A percentile compares a stretch with the other conserved stretches of the same genome.
These are phyloP conservation scores for Nothura maculosa DNA, from an alignment of 2,797 vertebrate species.

Conservation along the genomic window DNA sequence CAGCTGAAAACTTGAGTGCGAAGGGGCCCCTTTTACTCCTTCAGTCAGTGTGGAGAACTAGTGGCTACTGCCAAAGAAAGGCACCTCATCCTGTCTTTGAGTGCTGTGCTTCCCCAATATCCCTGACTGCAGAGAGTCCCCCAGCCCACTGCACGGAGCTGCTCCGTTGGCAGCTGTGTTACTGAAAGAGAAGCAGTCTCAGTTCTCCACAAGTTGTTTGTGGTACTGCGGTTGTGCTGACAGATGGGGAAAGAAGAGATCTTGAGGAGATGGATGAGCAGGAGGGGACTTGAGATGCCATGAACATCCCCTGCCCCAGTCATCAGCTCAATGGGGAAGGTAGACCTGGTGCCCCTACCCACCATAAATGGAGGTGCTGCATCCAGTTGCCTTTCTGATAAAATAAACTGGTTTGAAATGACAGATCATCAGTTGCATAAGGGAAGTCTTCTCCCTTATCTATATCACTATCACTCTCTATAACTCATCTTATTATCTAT, in stretches of 20 bases:
- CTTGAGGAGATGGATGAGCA: not conserved
- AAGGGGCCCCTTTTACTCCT: not conserved
- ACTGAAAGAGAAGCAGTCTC: not conserved
- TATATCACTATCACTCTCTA: no score
- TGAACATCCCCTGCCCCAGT: not conserved
- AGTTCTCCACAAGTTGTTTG: not conserved
- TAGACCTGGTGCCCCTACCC: not conserved
- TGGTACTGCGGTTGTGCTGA: not conserved
- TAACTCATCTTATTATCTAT: not conserved
- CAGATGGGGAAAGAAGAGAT: not conserved
- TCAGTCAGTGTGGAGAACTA: not conserved
- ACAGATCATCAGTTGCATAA: not conserved
- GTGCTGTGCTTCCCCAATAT: not conserved
- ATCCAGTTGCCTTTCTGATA: not conserved
- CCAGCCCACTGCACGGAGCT: not conserved
- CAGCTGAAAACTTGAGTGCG: not conserved
- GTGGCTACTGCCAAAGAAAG: not conserved
- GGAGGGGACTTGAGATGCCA: rapidly evolving
- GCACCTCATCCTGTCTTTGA: not conserved
- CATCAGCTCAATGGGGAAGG: not conserved
- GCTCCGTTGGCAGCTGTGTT: not conserved
- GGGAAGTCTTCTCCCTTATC: not conserved
- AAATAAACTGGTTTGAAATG: not conserved
- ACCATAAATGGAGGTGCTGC: not conserved
- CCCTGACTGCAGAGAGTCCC: not conserved